Evolutionary conservation across 2,113 vertebrate genomes (phyloP).

Genomic region (Cyrtonyx montezumae): DNA sequence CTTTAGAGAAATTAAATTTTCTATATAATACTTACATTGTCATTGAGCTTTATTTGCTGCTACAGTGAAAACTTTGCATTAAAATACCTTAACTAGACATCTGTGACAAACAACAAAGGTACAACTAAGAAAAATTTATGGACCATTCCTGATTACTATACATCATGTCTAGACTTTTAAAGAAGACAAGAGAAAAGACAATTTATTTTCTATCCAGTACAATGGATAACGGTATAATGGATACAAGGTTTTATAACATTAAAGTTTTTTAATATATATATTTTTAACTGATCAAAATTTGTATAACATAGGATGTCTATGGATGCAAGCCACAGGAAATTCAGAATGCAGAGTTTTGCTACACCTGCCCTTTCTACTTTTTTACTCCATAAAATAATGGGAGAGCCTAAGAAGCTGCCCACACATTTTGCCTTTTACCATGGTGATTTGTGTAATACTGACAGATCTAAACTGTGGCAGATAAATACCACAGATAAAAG

Average conservation of each 20-base stretch:
- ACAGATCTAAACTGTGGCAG: neutral
- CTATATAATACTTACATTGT: neutral
- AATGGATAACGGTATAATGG: no score
- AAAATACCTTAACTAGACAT: neutral
- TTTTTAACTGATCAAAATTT: neutral
- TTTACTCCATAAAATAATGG: neutral
- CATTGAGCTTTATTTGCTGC: neutral
- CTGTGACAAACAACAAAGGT: slow-evolving; percentile 1
- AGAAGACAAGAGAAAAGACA: neutral
- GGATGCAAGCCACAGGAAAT: neutral
- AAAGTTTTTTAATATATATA: neutral
- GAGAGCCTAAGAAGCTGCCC: neutral
- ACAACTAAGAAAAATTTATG: neutral
- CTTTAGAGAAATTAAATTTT: neutral
- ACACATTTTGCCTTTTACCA: neutral
- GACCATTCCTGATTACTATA: neutral
- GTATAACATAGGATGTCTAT: neutral
- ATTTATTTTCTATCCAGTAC: neutral
- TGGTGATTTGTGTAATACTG: rapidly evolving
- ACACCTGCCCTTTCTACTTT: neutral
- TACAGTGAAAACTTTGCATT: neutral
- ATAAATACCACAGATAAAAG: neutral
- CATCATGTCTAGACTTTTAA: neutral
- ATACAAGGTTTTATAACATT: neutral
- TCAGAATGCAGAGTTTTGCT: neutral